Evolutionary conservation across 2,113 vertebrate genomes (phyloP), one percentile per base, ranked within the genome.

Genomic region (Pomatorhinus ruficollis): DNA sequence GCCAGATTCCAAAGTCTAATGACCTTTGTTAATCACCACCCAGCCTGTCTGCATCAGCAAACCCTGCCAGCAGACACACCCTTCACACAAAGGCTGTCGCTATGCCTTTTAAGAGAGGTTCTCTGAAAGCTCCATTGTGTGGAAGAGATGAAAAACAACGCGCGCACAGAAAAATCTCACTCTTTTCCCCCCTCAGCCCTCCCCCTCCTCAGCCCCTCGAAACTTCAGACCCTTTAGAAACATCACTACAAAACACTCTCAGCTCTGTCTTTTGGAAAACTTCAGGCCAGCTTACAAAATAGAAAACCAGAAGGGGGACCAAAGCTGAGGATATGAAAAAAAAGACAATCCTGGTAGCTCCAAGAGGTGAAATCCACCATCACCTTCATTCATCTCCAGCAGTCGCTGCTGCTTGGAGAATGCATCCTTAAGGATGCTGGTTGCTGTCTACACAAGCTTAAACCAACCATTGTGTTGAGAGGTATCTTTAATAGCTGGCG

Each of bases 1-100:
- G 98, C 98, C 98, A 99, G 99, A 99, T 99, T 99, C 99, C 99
- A 99, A 99, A 99, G 99, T 99, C 99, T 99, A 99, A 98, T 98
- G 98, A 99, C 98, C 98, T 99, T 99, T 99, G 99, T 99, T 99
- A 99, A 99, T 99, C 98, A 99, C 99, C 99, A 99, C 99, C 99
- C 99, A 98, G 98, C 98, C 98, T 98, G 98, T 98, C 99, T 98
- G 98, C 98, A 98, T 98, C 97, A 98, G 98, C 97, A 97, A 98
- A 98, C 98, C 96, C 97, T 98, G 98, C 99, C 99, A 99, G 98
- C 97, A 97, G 99, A 98, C 99, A 99, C 99, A 99, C 99, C 99
- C 99, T 99, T 98, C 98, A 98, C 98, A 99, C 98, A 98, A 98
- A 98, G 97, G 97, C 98, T 97, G 98, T 98, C 98, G 98, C 99